Base-by-base conservation (phyloP, 2,888 invertebrate genomes). In the Therioaphis trifolii region DNA sequence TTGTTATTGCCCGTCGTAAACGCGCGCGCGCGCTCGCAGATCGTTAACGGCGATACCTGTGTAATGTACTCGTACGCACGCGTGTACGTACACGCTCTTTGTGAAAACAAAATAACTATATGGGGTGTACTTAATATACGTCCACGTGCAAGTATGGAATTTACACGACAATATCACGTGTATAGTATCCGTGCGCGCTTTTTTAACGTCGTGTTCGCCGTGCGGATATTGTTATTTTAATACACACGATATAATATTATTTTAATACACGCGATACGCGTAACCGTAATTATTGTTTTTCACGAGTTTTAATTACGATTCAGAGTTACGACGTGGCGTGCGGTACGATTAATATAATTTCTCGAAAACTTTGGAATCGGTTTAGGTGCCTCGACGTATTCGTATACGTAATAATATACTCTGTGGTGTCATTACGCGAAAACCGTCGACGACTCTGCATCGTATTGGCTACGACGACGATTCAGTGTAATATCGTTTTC, bases 301-400 rank as follows among this genome's bases (percentile, higher is more conserved):
- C 76, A 76, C 61, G 61, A 58, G 35, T 75, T 58, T 75, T 75
- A 75, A 75, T 75, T 75, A 58, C 58, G 24, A 75, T 21, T 12
- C 24, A n/a, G n/a, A n/a, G n/a, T n/a, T n/a, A n/a, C n/a, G n/a
- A n/a, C n/a, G n/a, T n/a, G n/a, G 43, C 43, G 21, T 18, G 43
- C 69, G 69, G 43, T 69, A 69, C n/a, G n/a, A n/a, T n/a, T n/a
- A 69, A 69, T n/a, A n/a, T 43, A 43, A n/a, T 55, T 18, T 52
- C 12, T 9, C 21, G 21, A 55, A 55, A 55, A 55, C 55, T 55
- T 55, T 21, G 7, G 55, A 21, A 43, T 9, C 18, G 9, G 55
- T 21, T 21, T 55, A 21, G 3, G 55, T 55, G 9, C 21, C 11
- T 9, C 1, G 2, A 9, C 9, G 21, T 55, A 18, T n/a, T n/a